Evolutionary conservation across 2,797 vertebrate genomes (phyloP).

Genomic region (Acropternis orthonyx): DNA sequence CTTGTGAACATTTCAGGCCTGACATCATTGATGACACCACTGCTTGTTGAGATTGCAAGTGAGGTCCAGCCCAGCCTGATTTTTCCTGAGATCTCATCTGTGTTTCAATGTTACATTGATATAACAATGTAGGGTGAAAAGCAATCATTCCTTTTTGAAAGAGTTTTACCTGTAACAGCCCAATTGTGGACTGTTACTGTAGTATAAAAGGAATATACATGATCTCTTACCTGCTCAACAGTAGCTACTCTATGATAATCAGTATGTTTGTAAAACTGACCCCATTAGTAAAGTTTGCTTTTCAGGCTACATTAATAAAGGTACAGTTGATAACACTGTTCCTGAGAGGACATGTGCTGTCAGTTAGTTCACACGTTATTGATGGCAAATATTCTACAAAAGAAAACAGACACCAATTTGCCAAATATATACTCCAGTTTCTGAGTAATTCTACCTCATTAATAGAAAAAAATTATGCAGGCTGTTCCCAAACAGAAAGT

Average conservation of each 20-base stretch:
- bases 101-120: neutral
- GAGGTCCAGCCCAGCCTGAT: neutral
- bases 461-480: neutral
- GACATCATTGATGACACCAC: neutral
- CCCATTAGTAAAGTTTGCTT: neutral
- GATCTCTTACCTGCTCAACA: neutral
- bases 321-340: neutral
- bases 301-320: neutral
- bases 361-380: neutral
- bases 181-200: neutral
- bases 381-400: neutral
- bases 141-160: neutral
- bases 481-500: neutral
- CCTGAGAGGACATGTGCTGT: neutral
- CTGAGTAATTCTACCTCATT: neutral
- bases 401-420: neutral
- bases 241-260: neutral
- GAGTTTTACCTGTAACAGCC: neutral
- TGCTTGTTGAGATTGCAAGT: neutral
- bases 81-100: neutral
- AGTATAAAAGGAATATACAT: neutral
- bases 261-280: neutral
- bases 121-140: neutral
- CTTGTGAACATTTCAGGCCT: neutral
- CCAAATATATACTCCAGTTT: neutral